Base-by-base conservation (phyloP, 2,888 invertebrate species). In the Prosapia bicincta region DNA sequence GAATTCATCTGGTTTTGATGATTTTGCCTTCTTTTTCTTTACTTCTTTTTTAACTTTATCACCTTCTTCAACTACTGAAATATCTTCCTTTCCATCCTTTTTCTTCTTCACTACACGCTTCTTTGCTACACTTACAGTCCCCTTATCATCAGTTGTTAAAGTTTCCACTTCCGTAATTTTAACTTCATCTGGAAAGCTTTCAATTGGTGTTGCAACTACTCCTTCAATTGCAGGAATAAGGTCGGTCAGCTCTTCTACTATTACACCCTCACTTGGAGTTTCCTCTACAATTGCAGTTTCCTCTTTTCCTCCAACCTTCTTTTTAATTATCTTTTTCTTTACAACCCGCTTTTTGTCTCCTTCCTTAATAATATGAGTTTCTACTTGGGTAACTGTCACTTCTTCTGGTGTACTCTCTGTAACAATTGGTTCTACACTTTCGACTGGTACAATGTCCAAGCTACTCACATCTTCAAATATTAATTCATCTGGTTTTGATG, bases 391-490 rank as follows among this genome's bases (percentile, higher is more conserved):
- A 83, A 86, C 85, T 7, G 87, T 86, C 79, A 84, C 78, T 28
- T 87, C 83, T 83, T 86, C 87, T 82, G 87, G 87, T 81, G 83
- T 83, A 13, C 7, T 38, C 80, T 83, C 83, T 82, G 67, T 32
- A 43, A 69, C 24, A 38, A 54, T 54, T 70, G 32, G 38, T 26
- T 67, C 26, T 20, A 25, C 66, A 72, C 54, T 26, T 54, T 54
- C 72, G 28, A 72, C 66, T 66, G 72, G 72, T 2, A 30, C 10
- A 20, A 72, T 0, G 70, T 70, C 69, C n/a, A n/a, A n/a, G n/a
- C n/a, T n/a, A 75, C 54, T 15, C n/a, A 30, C 66, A 32, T 71
- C 74, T 74, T 74, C 72, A 66, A 72, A 66, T n/a, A 66, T 24
- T 0, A 66, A n/a, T n/a, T 26, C 72, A 28, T 66, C 66, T 10